A percentile compares a stretch with the other conserved stretches of the same genome.
phyloP scores from a whole-genome alignment of 2,113 vertebrate species.

The Megaceryle torquata region DNA sequence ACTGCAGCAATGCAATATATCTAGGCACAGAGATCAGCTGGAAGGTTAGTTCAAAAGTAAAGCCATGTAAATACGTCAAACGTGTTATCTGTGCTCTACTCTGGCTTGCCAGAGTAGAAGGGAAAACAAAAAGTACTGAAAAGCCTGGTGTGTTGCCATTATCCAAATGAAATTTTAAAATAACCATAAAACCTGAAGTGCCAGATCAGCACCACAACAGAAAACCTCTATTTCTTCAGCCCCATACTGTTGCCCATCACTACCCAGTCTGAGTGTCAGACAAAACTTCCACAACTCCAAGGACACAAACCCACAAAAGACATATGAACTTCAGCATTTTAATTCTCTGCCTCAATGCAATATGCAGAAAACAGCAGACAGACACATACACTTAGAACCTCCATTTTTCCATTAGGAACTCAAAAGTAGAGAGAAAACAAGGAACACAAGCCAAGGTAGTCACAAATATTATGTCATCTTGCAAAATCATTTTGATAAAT shows the following conservation, averaged over 20 bases:
- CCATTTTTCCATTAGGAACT: background rate
- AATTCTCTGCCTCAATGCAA: rapidly evolving
- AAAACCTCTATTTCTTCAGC: background rate
- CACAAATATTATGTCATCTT: background rate
- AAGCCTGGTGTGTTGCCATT: background rate
- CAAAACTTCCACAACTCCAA: background rate
- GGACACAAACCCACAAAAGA: background rate
- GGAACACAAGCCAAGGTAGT: background rate
- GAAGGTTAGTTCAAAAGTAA: background rate
- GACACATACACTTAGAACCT: background rate
- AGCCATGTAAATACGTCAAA: background rate
- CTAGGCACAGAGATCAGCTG: background rate
- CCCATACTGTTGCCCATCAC: background rate
- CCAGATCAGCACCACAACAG: background rate
- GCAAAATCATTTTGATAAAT: background rate
- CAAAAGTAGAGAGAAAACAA: background rate
- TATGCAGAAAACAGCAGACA: background rate
- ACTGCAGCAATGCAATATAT: background rate
- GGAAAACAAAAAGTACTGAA: background rate
- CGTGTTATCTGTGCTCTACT: background rate
- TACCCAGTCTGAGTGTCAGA: background rate
- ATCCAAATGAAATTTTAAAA: background rate
- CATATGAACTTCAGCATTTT: rapidly evolving
- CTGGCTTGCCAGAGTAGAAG: background rate
- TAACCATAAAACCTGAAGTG: background rate